A percentile compares a stretch with the other conserved stretches of the same genome.
Conservation (phyloP, 2,888 invertebrate genomes). For the Ectemnius cavifrons region DNA sequence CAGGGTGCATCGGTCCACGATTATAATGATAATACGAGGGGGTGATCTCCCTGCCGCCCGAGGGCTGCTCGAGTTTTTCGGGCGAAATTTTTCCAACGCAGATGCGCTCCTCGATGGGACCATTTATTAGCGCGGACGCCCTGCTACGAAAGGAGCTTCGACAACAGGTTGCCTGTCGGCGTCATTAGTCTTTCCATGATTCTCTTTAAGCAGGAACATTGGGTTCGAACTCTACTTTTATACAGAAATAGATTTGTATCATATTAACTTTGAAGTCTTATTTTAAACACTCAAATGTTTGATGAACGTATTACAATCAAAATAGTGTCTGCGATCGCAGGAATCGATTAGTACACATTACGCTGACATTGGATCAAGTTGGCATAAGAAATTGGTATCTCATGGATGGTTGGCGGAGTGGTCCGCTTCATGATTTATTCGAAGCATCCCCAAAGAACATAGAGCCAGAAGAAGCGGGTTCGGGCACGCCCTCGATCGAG, state of each 20-base stretch:
- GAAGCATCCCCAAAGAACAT: constrained; percentile 46
- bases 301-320: too few species aligned
- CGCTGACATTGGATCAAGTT: too few species aligned
- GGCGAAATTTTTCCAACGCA: constrained; percentile 68
- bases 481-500: constrained; percentile 47
- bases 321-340: too few species aligned
- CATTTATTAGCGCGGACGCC: constrained; percentile 72
- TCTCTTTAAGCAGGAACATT: constrained; percentile 26
- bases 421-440: constrained; percentile 65
- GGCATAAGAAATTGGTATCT: too few species aligned
- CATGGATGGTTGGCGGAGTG: constrained; percentile 37
- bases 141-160: constrained; percentile 66
- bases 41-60: constrained; percentile 53
- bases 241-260: too few species aligned
- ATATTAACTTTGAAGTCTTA: too few species aligned
- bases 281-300: too few species aligned
- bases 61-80: constrained; percentile 63
- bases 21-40: constrained; percentile 76
- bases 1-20: constrained; percentile 74
- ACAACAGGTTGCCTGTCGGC: constrained; percentile 75
- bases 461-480: constrained; percentile 45
- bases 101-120: constrained; percentile 70
- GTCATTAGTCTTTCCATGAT: constrained; percentile 67
- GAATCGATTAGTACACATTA: too few species aligned
- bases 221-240: too few species aligned